phyloP scores from a whole-genome alignment of 2,888 invertebrate species.

The Eudasyphora cyanicolor region DNA sequence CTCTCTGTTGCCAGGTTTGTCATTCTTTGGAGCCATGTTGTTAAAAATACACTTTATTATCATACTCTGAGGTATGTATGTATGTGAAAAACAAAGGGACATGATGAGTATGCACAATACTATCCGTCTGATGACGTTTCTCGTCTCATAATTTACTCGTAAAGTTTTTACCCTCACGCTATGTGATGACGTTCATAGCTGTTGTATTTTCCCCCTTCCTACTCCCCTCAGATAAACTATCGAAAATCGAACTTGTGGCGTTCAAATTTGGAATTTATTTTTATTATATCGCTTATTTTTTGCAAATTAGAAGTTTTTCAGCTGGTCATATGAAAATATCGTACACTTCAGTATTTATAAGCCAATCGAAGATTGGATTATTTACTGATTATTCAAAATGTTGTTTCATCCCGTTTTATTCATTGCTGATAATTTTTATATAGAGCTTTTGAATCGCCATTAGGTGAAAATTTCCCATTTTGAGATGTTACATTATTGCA shows the following conservation, averaged over 20 bases:
- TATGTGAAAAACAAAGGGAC: not conserved
- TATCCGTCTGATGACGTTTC: not conserved
- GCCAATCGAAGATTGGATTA: too few species aligned
- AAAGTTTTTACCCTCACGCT: not conserved
- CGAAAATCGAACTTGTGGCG: slow-evolving; percentile 11
- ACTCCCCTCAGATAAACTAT: not conserved
- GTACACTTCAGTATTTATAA: too few species aligned
- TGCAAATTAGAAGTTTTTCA: too few species aligned
- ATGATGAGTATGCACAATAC: not conserved
- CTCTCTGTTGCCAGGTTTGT: slow-evolving; percentile 14
- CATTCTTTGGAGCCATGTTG: slow-evolving; percentile 32
- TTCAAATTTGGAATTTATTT: slow-evolving; percentile 1
- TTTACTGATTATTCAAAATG: too few species aligned
- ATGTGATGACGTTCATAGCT: slow-evolving; percentile 12
- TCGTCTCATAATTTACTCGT: not conserved
- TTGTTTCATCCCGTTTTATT: too few species aligned
- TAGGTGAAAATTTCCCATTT: too few species aligned
- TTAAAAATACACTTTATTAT: slow-evolving; percentile 26
- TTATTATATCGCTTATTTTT: too few species aligned
- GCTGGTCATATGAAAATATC: too few species aligned
- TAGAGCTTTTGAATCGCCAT: too few species aligned
- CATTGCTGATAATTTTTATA: too few species aligned
- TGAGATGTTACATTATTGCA: too few species aligned
- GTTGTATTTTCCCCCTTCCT: not conserved
- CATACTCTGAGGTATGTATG: not conserved